A percentile compares a stretch with the other conserved stretches of the same genome.
phyloP scores from a whole-genome alignment of 2,888 invertebrate species.

The Melipona bicolor region DNA sequence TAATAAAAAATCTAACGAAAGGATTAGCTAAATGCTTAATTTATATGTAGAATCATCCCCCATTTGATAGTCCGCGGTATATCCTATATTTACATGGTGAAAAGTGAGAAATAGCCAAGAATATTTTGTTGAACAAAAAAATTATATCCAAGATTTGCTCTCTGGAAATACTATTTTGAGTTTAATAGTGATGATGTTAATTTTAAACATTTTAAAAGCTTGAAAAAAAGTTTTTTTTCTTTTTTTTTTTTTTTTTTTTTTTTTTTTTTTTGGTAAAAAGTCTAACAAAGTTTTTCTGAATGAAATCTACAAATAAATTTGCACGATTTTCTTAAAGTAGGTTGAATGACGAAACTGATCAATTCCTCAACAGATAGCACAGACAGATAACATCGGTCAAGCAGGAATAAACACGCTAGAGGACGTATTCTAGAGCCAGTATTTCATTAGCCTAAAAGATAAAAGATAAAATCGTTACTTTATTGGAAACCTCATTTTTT shows the following conservation, averaged over 20 bases:
- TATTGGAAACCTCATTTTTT: not conserved
- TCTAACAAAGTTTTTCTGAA: not conserved
- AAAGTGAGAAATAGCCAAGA: not conserved
- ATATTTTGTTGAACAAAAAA: not conserved
- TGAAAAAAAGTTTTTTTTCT: not conserved
- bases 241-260: too few relatives aligned
- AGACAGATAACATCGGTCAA: slow-evolving; percentile 27
- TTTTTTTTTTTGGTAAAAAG: not conserved
- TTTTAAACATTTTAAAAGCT: not conserved
- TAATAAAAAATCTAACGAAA: too few relatives aligned
- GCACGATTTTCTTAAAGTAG: slow-evolving; percentile 9
- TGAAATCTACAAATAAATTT: slow-evolving; percentile 23
- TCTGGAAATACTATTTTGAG: too few relatives aligned
- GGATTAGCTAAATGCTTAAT: too few relatives aligned
- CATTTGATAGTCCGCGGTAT: too few relatives aligned
- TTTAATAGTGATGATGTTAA: too few relatives aligned
- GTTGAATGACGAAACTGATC: slow-evolving; percentile 18
- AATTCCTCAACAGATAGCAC: slow-evolving; percentile 40
- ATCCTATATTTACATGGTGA: not conserved
- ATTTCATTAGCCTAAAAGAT: slow-evolving; percentile 36
- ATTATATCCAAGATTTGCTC: too few relatives aligned
- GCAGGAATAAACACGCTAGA: slow-evolving; percentile 12
- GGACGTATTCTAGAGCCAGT: slow-evolving; percentile 16
- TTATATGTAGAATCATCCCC: too few relatives aligned
- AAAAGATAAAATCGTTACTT: slow-evolving; percentile 20